Percentiles rank a stretch among this genome's conserved stretches.
These are phyloP conservation scores for Gopherus evgoodei DNA, from an alignment of 2,113 vertebrate species.

Conservation along the genomic window DNA sequence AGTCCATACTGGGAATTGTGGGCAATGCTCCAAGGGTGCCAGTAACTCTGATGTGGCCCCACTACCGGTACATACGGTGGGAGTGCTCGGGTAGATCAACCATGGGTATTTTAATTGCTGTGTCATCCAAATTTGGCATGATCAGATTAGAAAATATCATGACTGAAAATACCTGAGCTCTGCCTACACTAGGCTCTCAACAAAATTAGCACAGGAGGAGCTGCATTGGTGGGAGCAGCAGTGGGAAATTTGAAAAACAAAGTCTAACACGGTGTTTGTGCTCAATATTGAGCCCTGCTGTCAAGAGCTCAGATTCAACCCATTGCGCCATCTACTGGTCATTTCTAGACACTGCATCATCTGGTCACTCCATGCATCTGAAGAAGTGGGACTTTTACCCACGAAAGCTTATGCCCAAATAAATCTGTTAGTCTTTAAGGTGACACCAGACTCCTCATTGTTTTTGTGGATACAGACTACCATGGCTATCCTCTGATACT, in stretches of 20 bases:
- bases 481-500: too few relatives aligned
- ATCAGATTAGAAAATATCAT: not conserved
- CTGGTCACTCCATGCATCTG: too few relatives aligned
- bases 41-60: fast-evolving
- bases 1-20: fast-evolving
- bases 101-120: not conserved
- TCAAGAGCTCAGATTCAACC: not conserved
- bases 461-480: too few relatives aligned
- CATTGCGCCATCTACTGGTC: slow-evolving; percentile 35
- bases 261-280: not conserved
- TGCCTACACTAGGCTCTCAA: fast-evolving
- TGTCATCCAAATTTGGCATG: not conserved
- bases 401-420: too few relatives aligned
- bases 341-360: not conserved
- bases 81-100: not conserved
- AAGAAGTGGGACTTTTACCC: too few relatives aligned
- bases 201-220: not conserved
- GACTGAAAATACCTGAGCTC: too few relatives aligned
- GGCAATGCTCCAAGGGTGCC: not conserved
- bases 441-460: too few relatives aligned
- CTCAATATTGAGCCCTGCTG: not conserved
- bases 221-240: fast-evolving
- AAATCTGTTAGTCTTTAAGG: too few relatives aligned
- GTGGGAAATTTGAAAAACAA: not conserved
- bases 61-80: not conserved